Evolutionary conservation across 2,797 vertebrate species (phyloP), one percentile per base, ranked within the genome.

Genomic region (Bovichtus diacanthus): DNA sequence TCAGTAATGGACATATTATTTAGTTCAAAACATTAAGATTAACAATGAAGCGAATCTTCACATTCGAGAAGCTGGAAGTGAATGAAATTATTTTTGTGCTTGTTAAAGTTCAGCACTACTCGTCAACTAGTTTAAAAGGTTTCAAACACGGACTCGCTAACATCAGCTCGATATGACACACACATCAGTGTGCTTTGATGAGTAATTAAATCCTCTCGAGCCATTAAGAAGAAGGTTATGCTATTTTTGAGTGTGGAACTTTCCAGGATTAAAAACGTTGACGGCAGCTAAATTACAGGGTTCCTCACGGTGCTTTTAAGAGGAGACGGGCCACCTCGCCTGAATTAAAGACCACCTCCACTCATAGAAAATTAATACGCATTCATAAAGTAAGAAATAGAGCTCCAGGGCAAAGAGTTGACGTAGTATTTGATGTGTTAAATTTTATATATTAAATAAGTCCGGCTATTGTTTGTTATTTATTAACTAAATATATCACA

Each of bases 201-300:
- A 55, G 50, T 31, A 15, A 60, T 43, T 16, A n/a, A 50, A 43
- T 53, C 63, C 54, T 43, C 36, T n/a, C 1, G 2, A n/a, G n/a
- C 54, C 18, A 19, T 25, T 50, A 10, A 41, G 9, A 27, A 44
- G 63, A 36, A 59, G 36, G 53, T 59, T 23, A 43, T 9, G 47
- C 34, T 44, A 16, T 70, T 19, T 31, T 23, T 3, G 34, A 23
- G 43, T 18, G 50, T 56, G 1, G 8, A 63, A 43, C 15, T 4
- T 46, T 38, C 23, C 23, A 43, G 25, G 25, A 49, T 50, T 38
- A 3, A 38, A 39, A 41, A 8, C 0, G 15, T 18, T 2, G 46
- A 60, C 21, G 27, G 44, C 66, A 51, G 43, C n/a, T 70, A 54
- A 58, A 64, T 62, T 39, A 76, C 50, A 69, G 41, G 63, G 29